Evolutionary conservation across 2,797 vertebrate species (phyloP).

Genomic region (Vespertilio murinus): DNA sequence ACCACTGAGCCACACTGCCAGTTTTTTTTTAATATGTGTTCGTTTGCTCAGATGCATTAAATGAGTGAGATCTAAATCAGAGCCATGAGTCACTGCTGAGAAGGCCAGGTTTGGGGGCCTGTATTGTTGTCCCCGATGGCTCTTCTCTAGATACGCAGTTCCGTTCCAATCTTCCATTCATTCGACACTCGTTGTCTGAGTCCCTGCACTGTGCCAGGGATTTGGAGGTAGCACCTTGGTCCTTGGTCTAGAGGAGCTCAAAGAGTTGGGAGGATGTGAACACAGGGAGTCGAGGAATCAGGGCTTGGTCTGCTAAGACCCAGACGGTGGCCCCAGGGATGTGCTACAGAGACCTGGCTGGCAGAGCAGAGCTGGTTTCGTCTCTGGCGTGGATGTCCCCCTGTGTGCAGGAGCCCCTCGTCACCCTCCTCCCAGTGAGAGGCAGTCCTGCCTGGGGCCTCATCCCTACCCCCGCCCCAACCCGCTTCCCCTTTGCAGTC

Average conservation of each 20-base stretch:
- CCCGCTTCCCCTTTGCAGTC: accelerated
- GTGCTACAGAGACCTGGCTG: background rate
- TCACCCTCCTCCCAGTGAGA: background rate
- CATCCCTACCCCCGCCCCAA: too few species aligned
- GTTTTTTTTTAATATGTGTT: too few species aligned
- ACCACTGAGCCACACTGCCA: too few species aligned
- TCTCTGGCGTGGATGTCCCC: background rate
- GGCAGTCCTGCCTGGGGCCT: background rate
- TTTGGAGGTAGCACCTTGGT: background rate
- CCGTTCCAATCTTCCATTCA: background rate
- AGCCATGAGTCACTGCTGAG: background rate
- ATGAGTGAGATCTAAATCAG: background rate
- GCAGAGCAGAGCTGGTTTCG: background rate
- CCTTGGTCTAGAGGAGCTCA: background rate
- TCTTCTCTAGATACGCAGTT: background rate
- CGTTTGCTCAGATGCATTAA: background rate
- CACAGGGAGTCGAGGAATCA: background rate
- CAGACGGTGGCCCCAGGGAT: background rate
- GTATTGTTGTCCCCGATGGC: accelerated
- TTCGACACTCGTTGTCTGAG: background rate
- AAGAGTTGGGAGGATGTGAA: background rate
- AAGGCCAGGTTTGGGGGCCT: background rate
- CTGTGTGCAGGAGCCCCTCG: background rate
- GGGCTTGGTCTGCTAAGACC: background rate
- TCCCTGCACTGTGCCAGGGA: background rate